These are phyloP conservation scores for Eonycteris spelaea DNA, from an alignment of 2,113 vertebrate species.

Conservation along the genomic window DNA sequence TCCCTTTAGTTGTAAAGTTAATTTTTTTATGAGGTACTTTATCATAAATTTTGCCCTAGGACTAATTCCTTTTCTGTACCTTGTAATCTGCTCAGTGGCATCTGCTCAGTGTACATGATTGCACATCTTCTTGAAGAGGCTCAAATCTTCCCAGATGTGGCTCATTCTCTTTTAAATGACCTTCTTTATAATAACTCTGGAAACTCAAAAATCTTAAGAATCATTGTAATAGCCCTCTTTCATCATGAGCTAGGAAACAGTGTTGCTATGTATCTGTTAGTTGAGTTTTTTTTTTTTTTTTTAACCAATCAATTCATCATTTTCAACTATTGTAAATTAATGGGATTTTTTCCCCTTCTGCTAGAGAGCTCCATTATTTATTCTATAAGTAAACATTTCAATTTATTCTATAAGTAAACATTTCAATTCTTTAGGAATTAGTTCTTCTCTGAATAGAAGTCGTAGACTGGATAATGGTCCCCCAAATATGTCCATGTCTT, in stretches of 20 bases:
- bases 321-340: conserved; percentile 2
- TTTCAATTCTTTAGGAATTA: conserved; percentile 12
- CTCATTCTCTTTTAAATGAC: conserved; percentile 11
- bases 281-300: neutral
- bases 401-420: neutral
- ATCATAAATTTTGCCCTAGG: neutral
- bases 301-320: neutral
- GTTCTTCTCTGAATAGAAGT: conserved; percentile 6
- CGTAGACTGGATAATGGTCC: neutral
- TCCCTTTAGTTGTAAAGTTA: neutral
- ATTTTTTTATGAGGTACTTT: conserved; percentile 21
- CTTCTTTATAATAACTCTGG: conserved; percentile 6
- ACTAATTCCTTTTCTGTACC: neutral
- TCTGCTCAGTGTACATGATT: neutral
- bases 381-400: neutral
- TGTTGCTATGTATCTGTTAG: neutral
- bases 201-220: neutral
- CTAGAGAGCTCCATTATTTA: neutral
- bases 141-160: neutral
- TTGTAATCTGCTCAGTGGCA: neutral
- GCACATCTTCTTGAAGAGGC: neutral
- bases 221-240: neutral
- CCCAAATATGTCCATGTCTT: neutral
- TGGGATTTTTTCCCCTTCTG: neutral
- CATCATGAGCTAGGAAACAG: neutral